Conservation (phyloP, 2,888 invertebrate species). For the Idaea dimidiata region DNA sequence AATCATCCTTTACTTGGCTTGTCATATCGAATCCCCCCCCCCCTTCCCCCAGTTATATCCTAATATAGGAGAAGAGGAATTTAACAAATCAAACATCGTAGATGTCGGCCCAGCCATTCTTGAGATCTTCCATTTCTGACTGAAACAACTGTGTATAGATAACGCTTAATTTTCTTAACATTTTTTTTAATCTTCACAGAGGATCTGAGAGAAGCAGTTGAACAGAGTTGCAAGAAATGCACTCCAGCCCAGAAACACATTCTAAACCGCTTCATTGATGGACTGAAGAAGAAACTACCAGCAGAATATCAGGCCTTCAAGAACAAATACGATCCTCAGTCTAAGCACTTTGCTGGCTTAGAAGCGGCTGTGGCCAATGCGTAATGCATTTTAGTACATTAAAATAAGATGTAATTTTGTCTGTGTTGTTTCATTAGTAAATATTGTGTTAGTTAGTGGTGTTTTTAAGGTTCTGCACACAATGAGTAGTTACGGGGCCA, state of each 20-base stretch:
- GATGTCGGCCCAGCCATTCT: too few species aligned
- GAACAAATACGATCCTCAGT: conserved; percentile 81
- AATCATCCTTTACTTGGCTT: too few species aligned
- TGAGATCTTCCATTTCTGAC: too few species aligned
- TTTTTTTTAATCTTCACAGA: conserved; percentile 65
- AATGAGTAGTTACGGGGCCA: too few species aligned
- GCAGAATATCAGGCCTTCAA: conserved; percentile 68
- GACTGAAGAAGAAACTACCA: conserved; percentile 70
- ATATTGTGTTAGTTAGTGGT: too few species aligned
- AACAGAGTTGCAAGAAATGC: conserved; percentile 83
- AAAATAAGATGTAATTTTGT: conserved; percentile 1
- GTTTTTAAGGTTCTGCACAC: too few species aligned
- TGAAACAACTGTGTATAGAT: background rate
- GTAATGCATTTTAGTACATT: background rate
- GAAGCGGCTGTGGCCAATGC: conserved; percentile 48
- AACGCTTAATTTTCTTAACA: background rate
- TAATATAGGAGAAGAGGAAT: too few species aligned
- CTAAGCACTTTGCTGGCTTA: conserved; percentile 76
- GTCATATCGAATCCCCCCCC: too few species aligned
- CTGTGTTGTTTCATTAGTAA: background rate
- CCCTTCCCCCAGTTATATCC: too few species aligned
- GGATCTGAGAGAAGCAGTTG: conserved; percentile 83
- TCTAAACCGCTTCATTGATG: conserved; percentile 80
- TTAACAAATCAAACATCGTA: too few species aligned
- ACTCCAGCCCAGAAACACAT: conserved; percentile 83